Evolutionary conservation across 2,113 vertebrate species (phyloP), one percentile per base, ranked within the genome.

Genomic region (Machaerirhynchus nigripectus): DNA sequence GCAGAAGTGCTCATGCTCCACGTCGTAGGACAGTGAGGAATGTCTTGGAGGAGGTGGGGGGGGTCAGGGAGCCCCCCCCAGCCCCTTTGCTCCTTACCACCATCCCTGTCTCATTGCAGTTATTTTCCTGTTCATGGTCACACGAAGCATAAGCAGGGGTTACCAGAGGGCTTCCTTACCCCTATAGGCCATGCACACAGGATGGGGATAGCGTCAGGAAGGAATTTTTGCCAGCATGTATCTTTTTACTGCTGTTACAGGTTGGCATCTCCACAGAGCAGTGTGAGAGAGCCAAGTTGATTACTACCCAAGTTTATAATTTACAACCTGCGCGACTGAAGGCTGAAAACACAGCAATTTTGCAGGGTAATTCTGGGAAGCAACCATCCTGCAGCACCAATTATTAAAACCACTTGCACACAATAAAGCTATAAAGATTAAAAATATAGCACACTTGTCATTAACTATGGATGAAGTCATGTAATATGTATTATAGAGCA

Each of bases 401-500:
- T 98, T 98, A 98, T 97, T 98, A 96, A 98, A 98, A 94, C 97
- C 97, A 97, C 98, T 98, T 89, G 92, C 88, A 97, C 97, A 96
- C 97, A 98, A 97, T 98, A 98, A 98, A 96, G 97, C 98, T 88
- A 97, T 98, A 98, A 98, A 98, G 97, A 98, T 98, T 98, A 98
- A 98, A 98, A 98, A 98, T 97, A 98, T 98, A 97, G 97, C 97
- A 77, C 97, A 94, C 94, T 98, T 97, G 97, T 80, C 96, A 98
- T 98, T 98, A 98, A 98, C 97, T 96, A 98, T 98, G 94, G 76
- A 98, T 98, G 97, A 91, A 94, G 84, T 98, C 97, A 98, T 98
- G 97, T 77, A 98, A 98, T 98, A 98, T 98, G 97, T 70, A 98
- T 98, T 90, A 92, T 76, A 96, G 70, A 77, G 64, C 96, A 93